These are phyloP conservation scores for Rhabdomys pumilio DNA, from an alignment of 2,797 vertebrate genomes.

Conservation along the genomic window DNA sequence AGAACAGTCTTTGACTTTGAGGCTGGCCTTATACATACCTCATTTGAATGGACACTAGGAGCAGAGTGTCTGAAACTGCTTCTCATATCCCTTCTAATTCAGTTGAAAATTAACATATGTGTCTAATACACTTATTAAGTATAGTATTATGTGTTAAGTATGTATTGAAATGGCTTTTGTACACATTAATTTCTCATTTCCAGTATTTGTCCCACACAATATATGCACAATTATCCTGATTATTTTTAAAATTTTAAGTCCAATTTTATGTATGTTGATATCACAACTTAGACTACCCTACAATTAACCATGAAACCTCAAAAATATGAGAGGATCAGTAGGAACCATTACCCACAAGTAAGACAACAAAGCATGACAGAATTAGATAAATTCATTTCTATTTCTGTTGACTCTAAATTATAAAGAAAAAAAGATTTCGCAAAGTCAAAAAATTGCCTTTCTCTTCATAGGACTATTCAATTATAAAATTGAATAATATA, in stretches of 20 bases:
- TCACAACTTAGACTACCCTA: neutral
- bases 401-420: slow-evolving; percentile 20
- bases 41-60: slow-evolving; percentile 1
- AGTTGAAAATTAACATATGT: slow-evolving; percentile 25
- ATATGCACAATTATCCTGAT: neutral
- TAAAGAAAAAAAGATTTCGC: slow-evolving; percentile 10
- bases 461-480: slow-evolving; percentile 54
- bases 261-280: neutral
- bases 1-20: neutral
- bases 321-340: neutral
- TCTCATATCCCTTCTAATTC: slow-evolving; percentile 1
- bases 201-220: neutral
- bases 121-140: neutral
- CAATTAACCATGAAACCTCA: neutral
- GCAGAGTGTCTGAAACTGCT: neutral
- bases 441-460: slow-evolving; percentile 50
- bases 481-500: neutral
- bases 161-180: neutral
- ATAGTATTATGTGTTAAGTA: neutral
- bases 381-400: neutral
- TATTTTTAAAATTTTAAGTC: slow-evolving; percentile 10
- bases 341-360: neutral
- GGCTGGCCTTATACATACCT: neutral
- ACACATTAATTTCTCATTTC: neutral
- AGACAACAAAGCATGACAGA: neutral